Base-by-base conservation (phyloP, 2,113 vertebrate genomes). In the Pseudopodoces humilis region DNA sequence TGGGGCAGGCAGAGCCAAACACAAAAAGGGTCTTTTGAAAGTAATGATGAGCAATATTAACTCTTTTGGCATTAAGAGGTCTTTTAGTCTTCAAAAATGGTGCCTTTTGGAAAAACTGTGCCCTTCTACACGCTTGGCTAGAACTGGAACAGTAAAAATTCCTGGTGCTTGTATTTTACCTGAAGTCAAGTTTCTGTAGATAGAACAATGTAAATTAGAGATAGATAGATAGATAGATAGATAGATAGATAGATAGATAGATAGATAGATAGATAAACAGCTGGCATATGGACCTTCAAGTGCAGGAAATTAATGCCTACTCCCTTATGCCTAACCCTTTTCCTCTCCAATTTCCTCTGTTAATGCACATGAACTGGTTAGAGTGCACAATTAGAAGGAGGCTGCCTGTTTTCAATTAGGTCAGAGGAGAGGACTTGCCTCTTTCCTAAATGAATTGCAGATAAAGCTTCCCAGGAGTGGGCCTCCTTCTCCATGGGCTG, bases 381-480 rank as follows among this genome's bases (percentile, higher is more conserved):
- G 83, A 94, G 68, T 6, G 1, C 85, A 78, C 93, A 86, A 83
- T 92, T 94, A 96, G 56, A 33, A 74, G 82, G 60, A 68, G 85
- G 76, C 52, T 1, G 16, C 44, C 87, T 96, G 94, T 93, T 97
- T 96, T 80, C 92, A 94, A 88, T 96, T 90, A 95, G 69, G 56
- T 68, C 85, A 75, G 72, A 90, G 67, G 58, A 88, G 88, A 88
- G 53, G 88, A 93, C 72, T 65, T 84, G 85, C 92, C 88, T 94
- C 85, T 84, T 92, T 95, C 44, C 83, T 88, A 90, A 96, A 96
- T 90, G 90, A 95, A 93, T 64, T 96, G 92, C 92, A 86, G 88
- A 86, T 64, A 88, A 95, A 86, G 6, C 64, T 93, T 94, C 72
- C 79, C 82, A 87, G 85, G 27, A 94, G 52, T 44, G 87, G 78